Conservation (phyloP, 2,113 vertebrate genomes). For the Hyaena hyaena region DNA sequence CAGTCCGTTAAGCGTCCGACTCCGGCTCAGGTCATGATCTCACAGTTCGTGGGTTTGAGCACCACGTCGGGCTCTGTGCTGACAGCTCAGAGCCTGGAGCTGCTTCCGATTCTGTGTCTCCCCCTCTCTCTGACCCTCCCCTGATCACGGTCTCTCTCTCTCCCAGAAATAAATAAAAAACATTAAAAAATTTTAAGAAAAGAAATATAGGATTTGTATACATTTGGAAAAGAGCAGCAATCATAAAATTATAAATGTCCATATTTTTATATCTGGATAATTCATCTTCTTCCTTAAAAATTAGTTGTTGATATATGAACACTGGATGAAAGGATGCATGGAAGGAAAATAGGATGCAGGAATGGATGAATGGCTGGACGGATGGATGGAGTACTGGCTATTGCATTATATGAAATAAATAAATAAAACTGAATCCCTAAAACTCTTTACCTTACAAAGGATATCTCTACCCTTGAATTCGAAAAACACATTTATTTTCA, state of each 20-base stretch:
- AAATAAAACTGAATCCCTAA: not conserved
- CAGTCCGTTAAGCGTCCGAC: no score
- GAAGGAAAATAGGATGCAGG: not conserved
- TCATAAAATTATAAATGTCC: not conserved
- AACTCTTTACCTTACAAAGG: not conserved
- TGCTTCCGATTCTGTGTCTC: no score
- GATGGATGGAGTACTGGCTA: not conserved
- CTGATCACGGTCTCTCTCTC: no score
- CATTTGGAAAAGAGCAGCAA: not conserved
- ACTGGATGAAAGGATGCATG: accelerated
- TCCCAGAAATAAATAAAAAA: no score
- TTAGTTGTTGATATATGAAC: not conserved
- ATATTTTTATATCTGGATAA: not conserved
- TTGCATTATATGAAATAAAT: not conserved
- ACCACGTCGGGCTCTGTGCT: no score
- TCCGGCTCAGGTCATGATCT: no score
- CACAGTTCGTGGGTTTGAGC: no score
- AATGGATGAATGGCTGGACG: not conserved
- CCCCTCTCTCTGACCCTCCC: no score
- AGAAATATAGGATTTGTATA: not conserved
- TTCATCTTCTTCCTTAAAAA: not conserved
- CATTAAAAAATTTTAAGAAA: no score
- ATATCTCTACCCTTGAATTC: not conserved
- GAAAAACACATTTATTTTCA: not conserved
- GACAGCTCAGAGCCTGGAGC: no score